Base-by-base conservation (phyloP, 2,888 invertebrate species). In the Drosophila cognata region DNA sequence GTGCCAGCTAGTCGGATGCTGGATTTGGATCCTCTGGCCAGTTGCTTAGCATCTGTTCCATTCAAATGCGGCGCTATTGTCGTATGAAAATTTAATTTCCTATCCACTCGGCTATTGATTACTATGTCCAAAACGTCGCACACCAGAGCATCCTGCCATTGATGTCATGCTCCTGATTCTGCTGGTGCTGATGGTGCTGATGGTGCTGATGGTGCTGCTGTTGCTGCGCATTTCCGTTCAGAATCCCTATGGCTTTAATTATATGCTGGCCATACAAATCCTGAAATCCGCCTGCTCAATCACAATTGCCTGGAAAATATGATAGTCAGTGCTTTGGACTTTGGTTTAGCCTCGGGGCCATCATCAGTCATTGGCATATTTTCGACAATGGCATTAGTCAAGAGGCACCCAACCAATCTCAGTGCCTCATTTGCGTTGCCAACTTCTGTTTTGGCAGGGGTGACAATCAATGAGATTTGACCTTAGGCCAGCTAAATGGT, bases 311-410 rank as follows among this genome's bases (percentile, higher is more conserved):
- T 53, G 61, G 52, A 57, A 75, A 69, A 72, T 76, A 79, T 75
- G 69, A 68, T 63, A 69, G 67, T 57, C 72, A 74, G 41, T 63
- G 56, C 57, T 68, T 29, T 57, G 59, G 46, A 28, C 56, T 61
- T 36, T 28, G 25, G 57, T 31, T 55, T 57, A 41, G 77, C 81
- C 76, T 31, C 66, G 60, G 73, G 79, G 76, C 71, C 62, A 77
- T 41, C 69, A 85, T 85, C 84, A 82, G 88, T 87, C 88, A 84
- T 83, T 79, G 88, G 68, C 85, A 85, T 85, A 84, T 88, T 88
- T 89, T 78, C 57, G 88, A 87, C 89, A 85, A 80, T 84, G 82
- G 85, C 88, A 87, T 85, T 82, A 87, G 77, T 76, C 89, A 84
- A 72, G 68, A 73, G 71, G 69, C 67, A 73, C 65, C 38, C 50